Evolutionary conservation across 2,888 invertebrate genomes (phyloP), one percentile per base, ranked within the genome.

Genomic region (Dexiosoma caninum): DNA sequence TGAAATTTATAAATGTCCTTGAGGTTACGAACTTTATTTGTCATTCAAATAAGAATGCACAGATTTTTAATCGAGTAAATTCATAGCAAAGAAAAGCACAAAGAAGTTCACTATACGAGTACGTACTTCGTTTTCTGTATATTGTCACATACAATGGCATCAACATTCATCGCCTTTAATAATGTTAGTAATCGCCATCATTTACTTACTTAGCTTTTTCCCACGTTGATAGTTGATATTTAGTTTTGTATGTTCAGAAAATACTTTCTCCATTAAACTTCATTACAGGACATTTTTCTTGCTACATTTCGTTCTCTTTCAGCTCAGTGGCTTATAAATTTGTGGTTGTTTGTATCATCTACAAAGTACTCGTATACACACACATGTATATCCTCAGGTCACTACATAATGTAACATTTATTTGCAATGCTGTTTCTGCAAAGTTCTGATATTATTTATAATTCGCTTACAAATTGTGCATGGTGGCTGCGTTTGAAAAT

Each of bases 1-100:
- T 66, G 55, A 53, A 71, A 71, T 53, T 55, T 32, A 60, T 53
- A 71, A 66, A 60, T 80, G 53, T 46, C 55, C 60, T 76, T 42
- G 10, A 59, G 71, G 40, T n/a, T 67, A 60, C 71, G 35, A 60
- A 66, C 37, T 53, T 55, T 44, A 75, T 80, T 76, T 76, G 76
- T 80, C 57, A 57, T 79, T 42, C 23, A 46, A 57, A 32, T 27
- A 57, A 40, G 14, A 60, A 1, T 2, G 30, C 37, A 42, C 10
- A 46, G 8, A 69, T 37, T 4, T 6, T 27, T 21, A 37, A 16
- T 7, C 46, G 12, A 1, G 7, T 3, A 2, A 19, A 10, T 42
- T 66, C 32, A 35, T 42, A 46, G 32, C 14, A 12, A 27, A 14
- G 3, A 55, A 27, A 49, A 30, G 12, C 2, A 10, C 5, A n/a